Evolutionary conservation across 2,888 invertebrate species (phyloP).

Genomic region (Ommatoiulus sabulosus): DNA sequence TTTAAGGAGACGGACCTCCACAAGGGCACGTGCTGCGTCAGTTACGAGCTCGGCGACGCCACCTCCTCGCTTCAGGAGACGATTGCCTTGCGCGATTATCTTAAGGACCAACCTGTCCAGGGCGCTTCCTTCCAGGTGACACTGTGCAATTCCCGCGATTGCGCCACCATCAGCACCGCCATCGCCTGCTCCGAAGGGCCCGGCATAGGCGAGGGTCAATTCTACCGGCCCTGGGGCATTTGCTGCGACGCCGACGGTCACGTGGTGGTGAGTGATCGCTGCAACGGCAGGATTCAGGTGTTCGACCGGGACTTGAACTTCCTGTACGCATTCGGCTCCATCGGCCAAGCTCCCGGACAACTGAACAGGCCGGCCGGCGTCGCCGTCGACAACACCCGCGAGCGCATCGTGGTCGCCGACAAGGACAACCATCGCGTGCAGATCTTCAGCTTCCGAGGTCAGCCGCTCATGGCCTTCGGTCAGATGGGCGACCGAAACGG

Average conservation of each 20-base stretch:
- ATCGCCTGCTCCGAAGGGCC: constrained; percentile 71
- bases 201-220: constrained; percentile 70
- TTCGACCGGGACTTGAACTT: constrained; percentile 79
- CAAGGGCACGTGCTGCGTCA: constrained; percentile 69
- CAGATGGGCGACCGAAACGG: constrained; percentile 86
- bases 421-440: constrained; percentile 97
- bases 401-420: constrained; percentile 91
- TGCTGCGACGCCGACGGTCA: constrained; percentile 86
- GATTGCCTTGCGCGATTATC: constrained; percentile 60
- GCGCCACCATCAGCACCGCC: constrained; percentile 66
- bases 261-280: constrained; percentile 77
- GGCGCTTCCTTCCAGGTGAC: constrained; percentile 68
- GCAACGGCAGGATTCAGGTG: constrained; percentile 88
- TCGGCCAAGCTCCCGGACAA: constrained; percentile 84
- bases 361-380: constrained; percentile 95
- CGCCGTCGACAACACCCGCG: constrained; percentile 72
- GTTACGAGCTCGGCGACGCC: constrained; percentile 68
- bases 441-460: constrained; percentile 81
- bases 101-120: constrained; percentile 68
- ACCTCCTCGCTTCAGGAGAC: constrained; percentile 67
- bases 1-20: constrained; percentile 67
- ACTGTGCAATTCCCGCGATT: constrained; percentile 66
- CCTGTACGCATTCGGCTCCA: constrained; percentile 78
- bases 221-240: constrained; percentile 78
- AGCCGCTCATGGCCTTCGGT: constrained; percentile 87